Base-by-base conservation (phyloP, 2,113 vertebrate genomes). In the Cercopithecus mona region DNA sequence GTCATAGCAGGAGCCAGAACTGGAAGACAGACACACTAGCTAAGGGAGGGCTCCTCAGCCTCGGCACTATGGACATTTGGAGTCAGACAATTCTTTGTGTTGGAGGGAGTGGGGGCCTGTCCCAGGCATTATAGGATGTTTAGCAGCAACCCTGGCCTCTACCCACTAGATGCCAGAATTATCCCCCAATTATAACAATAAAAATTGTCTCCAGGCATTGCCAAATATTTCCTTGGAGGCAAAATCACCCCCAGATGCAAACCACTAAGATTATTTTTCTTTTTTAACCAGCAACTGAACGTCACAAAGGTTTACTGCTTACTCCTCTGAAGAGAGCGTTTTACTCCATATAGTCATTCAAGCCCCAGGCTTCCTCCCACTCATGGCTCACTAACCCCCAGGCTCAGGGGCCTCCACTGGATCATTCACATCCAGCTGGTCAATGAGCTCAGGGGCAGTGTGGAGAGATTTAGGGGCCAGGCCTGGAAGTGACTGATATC, bases 11-110 rank as follows among this genome's bases (percentile, higher is more conserved):
- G 35, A 85, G 20, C 23, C 52, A 45, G 68, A 57, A 22, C 25
- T 25, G 61, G 59, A 61, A 13, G 70, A 8, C 23, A 43, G 68
- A 22, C 2, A 25, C 16, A 2, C 14, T 2, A 0, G 25, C 23
- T 18, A 35, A 55, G 32, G 32, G 79, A 45, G n/a, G 9, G 0
- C 50, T 64, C 50, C 52, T 75, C 23, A 1, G 22, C 12, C 4
- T 0, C 0, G 3, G 23, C 61, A 6, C 27, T 20, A 2, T 20
- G 8, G 78, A 27, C 1, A 5, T 25, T 18, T 70, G 35, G 68
- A 8, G 25, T 16, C 18, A 16, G 32, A 4, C 6, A 20, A 9
- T 11, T 32, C 22, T 78, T 25, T 32, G 27, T 35, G 2, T 10
- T 50, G 17, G 80, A 4, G n/a, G 4, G 27, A 30, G 61, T 13